Evolutionary conservation across 2,888 invertebrate species (phyloP).

Genomic region (Hartigia nigra): DNA sequence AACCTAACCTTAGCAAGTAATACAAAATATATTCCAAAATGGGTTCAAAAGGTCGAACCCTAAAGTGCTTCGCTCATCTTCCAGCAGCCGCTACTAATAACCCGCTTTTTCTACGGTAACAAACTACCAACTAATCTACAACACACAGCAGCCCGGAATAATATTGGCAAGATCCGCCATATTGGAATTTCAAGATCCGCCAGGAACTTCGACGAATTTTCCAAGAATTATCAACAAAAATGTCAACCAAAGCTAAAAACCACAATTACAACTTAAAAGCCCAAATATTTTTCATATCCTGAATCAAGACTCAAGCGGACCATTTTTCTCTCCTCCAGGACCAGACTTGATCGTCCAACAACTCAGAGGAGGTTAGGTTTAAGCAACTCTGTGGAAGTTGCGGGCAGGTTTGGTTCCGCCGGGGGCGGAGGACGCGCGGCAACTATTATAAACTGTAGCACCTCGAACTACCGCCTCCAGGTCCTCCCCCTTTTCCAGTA

Average conservation of each 20-base stretch:
- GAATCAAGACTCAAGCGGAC: not conserved
- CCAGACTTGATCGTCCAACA: constrained; percentile 48
- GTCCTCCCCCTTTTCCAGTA: constrained; percentile 44
- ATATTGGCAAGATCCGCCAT: not conserved
- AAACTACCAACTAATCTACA: constrained; percentile 55
- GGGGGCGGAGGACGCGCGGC: constrained; percentile 57
- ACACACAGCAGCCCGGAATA: constrained; percentile 17
- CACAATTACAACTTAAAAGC: not conserved
- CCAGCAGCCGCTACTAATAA: constrained; percentile 50
- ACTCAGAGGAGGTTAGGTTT: constrained; percentile 57
- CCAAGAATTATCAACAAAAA: not conserved
- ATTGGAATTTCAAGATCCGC: not conserved
- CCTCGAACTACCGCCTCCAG: constrained; percentile 64
- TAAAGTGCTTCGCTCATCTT: constrained; percentile 37
- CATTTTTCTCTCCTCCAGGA: constrained; percentile 23
- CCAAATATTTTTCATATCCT: not conserved
- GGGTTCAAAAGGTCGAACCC: not conserved
- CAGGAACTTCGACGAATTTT: not conserved
- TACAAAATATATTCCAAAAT: not conserved
- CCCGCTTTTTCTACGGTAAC: constrained; percentile 52
- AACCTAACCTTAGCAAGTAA: not conserved
- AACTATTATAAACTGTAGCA: constrained; percentile 67
- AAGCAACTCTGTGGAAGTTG: constrained; percentile 65
- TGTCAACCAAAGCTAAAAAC: not conserved
- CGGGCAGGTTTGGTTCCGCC: constrained; percentile 51